Percentiles rank a stretch among this genome's conserved stretches.
These are phyloP conservation scores for Drosophila grimshawi DNA, from an alignment of 1,140 invertebrate species.

Conservation along the genomic window DNA sequence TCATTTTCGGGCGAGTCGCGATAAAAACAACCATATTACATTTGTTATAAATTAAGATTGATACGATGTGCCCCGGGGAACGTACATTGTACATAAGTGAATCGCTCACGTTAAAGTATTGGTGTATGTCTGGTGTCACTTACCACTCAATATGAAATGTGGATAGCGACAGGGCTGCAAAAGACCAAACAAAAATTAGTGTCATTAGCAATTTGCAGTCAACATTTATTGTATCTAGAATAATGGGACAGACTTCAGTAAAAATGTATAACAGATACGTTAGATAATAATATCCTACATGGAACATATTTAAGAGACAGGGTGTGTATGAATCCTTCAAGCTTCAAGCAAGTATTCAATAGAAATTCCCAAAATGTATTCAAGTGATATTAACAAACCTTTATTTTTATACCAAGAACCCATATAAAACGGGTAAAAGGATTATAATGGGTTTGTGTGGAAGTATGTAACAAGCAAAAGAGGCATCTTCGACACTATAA, in stretches of 20 bases:
- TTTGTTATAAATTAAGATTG: constrained; percentile 81
- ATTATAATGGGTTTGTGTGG: too few species aligned
- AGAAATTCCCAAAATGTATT: too few species aligned
- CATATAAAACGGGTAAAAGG: too few species aligned
- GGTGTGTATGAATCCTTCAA: too few species aligned
- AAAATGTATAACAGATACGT: not conserved
- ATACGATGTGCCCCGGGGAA: constrained; percentile 60
- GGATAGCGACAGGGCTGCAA: constrained; percentile 22
- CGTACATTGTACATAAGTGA: constrained; percentile 1
- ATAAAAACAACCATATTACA: constrained; percentile 62
- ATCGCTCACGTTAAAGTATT: constrained; percentile 3
- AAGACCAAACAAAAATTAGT: constrained; percentile 14
- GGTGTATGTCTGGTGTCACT: constrained; percentile 26
- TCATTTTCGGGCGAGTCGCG: constrained; percentile 17
- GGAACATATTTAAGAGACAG: too few species aligned
- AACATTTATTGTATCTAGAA: constrained; percentile 32
- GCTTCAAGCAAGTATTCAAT: too few species aligned
- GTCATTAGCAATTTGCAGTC: constrained; percentile 39
- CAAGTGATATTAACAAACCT: too few species aligned
- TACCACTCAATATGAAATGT: constrained; percentile 44
- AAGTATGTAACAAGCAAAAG: too few species aligned
- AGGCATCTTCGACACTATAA: too few species aligned
- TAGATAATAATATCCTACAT: too few species aligned
- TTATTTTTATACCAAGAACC: too few species aligned
- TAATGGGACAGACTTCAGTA: not conserved